Conservation (phyloP, 2,797 vertebrate species). For the Taenioides sp. region DNA sequence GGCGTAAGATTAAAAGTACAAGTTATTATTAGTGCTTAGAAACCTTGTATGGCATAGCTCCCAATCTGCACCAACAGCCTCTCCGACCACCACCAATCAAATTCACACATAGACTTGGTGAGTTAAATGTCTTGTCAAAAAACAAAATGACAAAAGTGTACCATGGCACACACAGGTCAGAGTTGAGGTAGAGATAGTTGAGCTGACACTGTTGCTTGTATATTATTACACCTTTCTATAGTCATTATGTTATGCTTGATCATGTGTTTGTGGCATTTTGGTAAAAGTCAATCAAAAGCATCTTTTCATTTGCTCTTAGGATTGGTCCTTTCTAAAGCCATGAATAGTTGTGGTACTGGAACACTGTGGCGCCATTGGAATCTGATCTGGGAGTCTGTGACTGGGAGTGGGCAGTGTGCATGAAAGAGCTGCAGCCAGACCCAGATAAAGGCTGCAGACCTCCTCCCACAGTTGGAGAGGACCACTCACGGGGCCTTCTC, state of each 20-base stretch:
- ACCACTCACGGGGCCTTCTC: conserved; percentile 58
- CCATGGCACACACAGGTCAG: no score
- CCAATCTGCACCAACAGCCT: background rate
- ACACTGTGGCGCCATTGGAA: conserved; percentile 46
- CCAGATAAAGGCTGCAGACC: conserved; percentile 69
- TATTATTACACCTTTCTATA: background rate
- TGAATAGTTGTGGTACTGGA: conserved; percentile 50
- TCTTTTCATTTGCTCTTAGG: conserved; percentile 35
- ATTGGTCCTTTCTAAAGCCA: conserved; percentile 50
- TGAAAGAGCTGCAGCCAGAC: conserved; percentile 61
- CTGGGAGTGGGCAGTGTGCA: conserved; percentile 44
- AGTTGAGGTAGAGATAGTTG: no score
- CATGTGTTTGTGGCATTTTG: background rate
- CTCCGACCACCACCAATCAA: background rate
- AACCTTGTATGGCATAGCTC: background rate
- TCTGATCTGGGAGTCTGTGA: conserved; percentile 40
- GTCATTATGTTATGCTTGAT: background rate
- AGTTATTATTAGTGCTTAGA: background rate
- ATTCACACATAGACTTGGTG: no score
- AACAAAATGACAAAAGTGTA: no score
- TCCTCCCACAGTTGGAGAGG: conserved; percentile 60
- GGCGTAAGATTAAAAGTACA: background rate
- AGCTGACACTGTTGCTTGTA: no score
- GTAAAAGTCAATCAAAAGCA: conserved; percentile 48
- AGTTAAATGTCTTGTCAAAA: no score